Percentiles rank a stretch among this genome's conserved stretches.
phyloP scores from a whole-genome alignment of 2,888 invertebrate genomes.

The Caenorhabditis sp. region DNA sequence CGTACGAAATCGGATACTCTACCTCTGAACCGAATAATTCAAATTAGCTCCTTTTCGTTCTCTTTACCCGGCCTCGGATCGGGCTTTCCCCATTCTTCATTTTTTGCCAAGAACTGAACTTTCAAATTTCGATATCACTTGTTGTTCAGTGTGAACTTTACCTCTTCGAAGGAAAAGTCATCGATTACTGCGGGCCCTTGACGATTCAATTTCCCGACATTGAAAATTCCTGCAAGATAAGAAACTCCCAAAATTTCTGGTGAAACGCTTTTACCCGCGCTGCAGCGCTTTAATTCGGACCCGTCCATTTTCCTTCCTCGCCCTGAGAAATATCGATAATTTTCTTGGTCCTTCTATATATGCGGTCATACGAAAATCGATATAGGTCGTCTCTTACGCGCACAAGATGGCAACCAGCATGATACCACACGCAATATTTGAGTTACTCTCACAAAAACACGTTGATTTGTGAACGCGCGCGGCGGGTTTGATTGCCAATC shows the following conservation, averaged over 20 bases:
- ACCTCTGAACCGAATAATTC: constrained; percentile 30
- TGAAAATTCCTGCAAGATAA: constrained; percentile 26
- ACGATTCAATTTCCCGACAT: neutral
- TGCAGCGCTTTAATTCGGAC: neutral
- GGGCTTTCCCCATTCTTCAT: constrained; percentile 8
- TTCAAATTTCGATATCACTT: neutral
- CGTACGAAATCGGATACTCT: constrained; percentile 8
- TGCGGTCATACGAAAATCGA: neutral
- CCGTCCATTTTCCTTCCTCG: constrained; percentile 13
- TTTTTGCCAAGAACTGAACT: constrained; percentile 14
- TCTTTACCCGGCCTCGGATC: constrained; percentile 23
- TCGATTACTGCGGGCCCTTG: neutral
- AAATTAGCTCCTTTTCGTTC: neutral
- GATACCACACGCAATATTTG: too few relatives aligned
- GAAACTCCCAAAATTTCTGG: neutral
- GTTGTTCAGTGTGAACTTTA: neutral
- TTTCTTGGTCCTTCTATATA: neutral
- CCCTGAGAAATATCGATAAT: neutral
- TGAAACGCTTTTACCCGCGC: constrained; percentile 15
- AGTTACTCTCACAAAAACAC: too few relatives aligned
- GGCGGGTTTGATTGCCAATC: neutral
- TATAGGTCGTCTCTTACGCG: too few relatives aligned
- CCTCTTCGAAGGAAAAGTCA: constrained; percentile 19
- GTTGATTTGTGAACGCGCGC: neutral
- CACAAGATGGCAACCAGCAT: too few relatives aligned